Evolutionary conservation across 2,888 invertebrate genomes (phyloP), one percentile per base, ranked within the genome.

Genomic region (Thymelicus acteon): DNA sequence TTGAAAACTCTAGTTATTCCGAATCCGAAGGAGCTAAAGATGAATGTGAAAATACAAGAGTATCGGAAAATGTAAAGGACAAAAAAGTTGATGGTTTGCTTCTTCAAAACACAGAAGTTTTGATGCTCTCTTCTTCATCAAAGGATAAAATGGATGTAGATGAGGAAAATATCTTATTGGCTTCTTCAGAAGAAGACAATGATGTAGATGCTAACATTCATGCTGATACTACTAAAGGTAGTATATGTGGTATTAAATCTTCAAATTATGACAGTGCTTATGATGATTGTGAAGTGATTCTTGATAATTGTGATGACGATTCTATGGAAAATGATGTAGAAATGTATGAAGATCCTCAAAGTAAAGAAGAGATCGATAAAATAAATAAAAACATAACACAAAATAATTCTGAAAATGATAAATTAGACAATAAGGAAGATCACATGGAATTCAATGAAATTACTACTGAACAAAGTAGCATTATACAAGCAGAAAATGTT

Each of bases 1-100:
- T 92, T 75, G 93, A 92, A 84, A 88, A 93, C 77, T 93, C 93
- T 4, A 92, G 89, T 80, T 90, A 85, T 73, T 92, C 92, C 15
- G 92, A 91, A 79, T 83, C 85, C 7, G 91, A 92, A 75, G 73
- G 62, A 12, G 78, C 77, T 62, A 79, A 79, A 74, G 74, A 76
- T n/a, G 71, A 71, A 2, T 4, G 58, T 44, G 10, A 69, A 58
- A 39, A 49, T 64, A 54, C 7, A 10, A 44, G 24, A 54, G 37
- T 13, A 31, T 47, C 61, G 0, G 44, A 47, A n/a, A 19, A 6
- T 37, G n/a, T 4, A 47, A 60, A 67, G 40, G 64, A 66, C n/a
- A 44, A 74, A 61, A 71, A 67, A 15, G 67, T 72, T 63, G 65
- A 77, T 44, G 61, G 70, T 15, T 39, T 76, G 66, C 62, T 72